Evolutionary conservation across 2,888 invertebrate species (phyloP), one percentile per base, ranked within the genome.

Genomic region (Sylvicola cinctus): DNA sequence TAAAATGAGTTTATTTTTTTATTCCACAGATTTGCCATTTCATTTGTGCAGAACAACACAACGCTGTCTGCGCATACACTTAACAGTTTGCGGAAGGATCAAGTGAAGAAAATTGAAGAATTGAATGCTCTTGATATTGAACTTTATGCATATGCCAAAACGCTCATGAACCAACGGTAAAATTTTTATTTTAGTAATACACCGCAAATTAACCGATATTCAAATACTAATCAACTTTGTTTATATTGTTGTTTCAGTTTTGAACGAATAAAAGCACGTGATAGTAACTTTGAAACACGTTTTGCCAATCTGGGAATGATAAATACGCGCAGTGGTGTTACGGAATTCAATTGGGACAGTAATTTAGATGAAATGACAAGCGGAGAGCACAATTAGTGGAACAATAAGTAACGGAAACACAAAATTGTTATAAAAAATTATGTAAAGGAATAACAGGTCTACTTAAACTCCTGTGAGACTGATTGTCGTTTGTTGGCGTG

Each of bases 81-180:
- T 47, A 75, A 76, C 12, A 73, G 76, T 38, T 65, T 93, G 39
- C 72, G 74, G 25, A 62, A 72, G 0, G 66, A 73, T 39, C 84
- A 88, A 54, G 63, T 83, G 40, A 65, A 72, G 16, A 70, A 68
- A 51, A 75, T 95, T 46, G 70, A 73, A 45, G 65, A 71, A 47
- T 66, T 85, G 42, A 96, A 95, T 63, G 68, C 74, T 40, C 65
- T 96, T 42, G 96, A 98, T 57, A 65, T 90, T 37, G 81, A 91
- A 60, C 67, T 98, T 35, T 98, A 96, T 55, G 74, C 79, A 43
- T 96, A 80, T 61, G 95, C 95, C 33, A 80, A 81, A 57, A 74
- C 75, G 52, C 66, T 95, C 43, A 75, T 95, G 56, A 75, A 80
- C 46, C 72, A 76, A 56, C 68, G 71, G 72, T 71, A 44, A 47